Evolutionary conservation across 2,113 vertebrate species (phyloP).

Genomic region (Thunnus maccoyii): DNA sequence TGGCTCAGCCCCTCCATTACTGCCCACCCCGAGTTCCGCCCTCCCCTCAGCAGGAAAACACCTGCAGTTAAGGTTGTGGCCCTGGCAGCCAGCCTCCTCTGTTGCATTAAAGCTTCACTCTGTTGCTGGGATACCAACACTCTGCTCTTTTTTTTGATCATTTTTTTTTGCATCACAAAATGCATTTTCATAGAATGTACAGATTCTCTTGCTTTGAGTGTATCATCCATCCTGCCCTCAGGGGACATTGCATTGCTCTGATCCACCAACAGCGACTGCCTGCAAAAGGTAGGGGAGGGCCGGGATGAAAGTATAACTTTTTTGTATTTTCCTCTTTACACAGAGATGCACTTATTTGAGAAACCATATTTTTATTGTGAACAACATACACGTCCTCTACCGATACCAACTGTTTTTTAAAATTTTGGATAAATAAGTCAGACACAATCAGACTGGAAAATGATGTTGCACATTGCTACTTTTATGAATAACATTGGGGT

Average conservation of each 20-base stretch:
- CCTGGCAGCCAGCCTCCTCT: constrained; percentile 30
- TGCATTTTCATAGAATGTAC: constrained; percentile 36
- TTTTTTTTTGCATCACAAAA: constrained; percentile 64
- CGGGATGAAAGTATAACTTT: no score
- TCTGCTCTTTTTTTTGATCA: constrained; percentile 54
- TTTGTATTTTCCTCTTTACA: no score
- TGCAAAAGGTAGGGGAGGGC: constrained; percentile 6
- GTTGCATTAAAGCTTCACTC: constrained; percentile 44
- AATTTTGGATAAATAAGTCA: no score
- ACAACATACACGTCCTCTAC: no score
- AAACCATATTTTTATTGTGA: no score
- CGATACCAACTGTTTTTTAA: no score
- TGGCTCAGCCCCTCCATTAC: constrained; percentile 38
- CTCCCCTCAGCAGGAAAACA: constrained; percentile 34
- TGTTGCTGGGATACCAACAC: constrained; percentile 39
- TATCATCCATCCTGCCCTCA: constrained; percentile 28
- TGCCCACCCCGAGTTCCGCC: neutral
- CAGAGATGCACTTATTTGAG: no score
- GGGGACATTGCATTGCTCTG: constrained; percentile 34
- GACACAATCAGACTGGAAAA: no score
- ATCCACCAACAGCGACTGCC: constrained; percentile 39
- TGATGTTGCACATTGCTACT: no score
- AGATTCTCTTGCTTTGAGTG: constrained; percentile 41
- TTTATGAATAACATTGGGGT: no score
- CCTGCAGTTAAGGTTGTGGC: constrained; percentile 59